Evolutionary conservation across 2,888 invertebrate species (phyloP).

Genomic region (Erannis defoliaria): DNA sequence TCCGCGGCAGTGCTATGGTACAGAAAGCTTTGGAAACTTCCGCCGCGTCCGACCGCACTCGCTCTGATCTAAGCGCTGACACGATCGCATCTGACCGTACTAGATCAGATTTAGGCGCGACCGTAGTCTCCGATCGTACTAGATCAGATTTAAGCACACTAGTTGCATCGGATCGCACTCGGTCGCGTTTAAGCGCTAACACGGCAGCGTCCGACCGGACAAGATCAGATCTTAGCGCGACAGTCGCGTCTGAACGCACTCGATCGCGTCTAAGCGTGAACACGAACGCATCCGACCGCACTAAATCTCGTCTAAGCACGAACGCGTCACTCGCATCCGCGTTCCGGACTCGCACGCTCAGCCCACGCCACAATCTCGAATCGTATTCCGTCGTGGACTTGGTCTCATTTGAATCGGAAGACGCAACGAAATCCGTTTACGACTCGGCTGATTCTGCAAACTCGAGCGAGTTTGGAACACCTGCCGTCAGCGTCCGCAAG

Average conservation of each 20-base stretch:
- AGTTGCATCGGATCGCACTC: constrained; percentile 22
- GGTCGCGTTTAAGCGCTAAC: constrained; percentile 11
- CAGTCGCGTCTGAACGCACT: background rate
- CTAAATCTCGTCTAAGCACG: constrained; percentile 1
- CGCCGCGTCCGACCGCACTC: constrained; percentile 16
- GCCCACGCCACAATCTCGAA: constrained; percentile 59
- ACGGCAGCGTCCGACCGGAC: constrained; percentile 14
- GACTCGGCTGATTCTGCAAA: constrained; percentile 58
- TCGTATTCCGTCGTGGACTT: constrained; percentile 76
- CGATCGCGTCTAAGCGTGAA: background rate
- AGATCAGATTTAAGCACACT: constrained; percentile 6
- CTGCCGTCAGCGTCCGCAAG: constrained; percentile 47
- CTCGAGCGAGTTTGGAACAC: constrained; percentile 58
- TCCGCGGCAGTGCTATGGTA: constrained; percentile 57
- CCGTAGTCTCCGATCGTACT: constrained; percentile 22
- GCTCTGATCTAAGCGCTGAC: constrained; percentile 34
- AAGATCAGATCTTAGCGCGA: background rate
- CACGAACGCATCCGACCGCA: background rate
- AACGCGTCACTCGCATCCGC: constrained; percentile 47
- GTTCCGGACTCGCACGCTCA: constrained; percentile 52
- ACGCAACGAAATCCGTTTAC: constrained; percentile 58
- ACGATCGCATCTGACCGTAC: background rate
- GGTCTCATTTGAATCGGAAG: constrained; percentile 66
- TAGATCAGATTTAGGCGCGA: background rate
- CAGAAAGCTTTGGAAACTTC: constrained; percentile 54